Base-by-base conservation (phyloP, 2,888 invertebrate genomes). In the Perizoma affinitatum region DNA sequence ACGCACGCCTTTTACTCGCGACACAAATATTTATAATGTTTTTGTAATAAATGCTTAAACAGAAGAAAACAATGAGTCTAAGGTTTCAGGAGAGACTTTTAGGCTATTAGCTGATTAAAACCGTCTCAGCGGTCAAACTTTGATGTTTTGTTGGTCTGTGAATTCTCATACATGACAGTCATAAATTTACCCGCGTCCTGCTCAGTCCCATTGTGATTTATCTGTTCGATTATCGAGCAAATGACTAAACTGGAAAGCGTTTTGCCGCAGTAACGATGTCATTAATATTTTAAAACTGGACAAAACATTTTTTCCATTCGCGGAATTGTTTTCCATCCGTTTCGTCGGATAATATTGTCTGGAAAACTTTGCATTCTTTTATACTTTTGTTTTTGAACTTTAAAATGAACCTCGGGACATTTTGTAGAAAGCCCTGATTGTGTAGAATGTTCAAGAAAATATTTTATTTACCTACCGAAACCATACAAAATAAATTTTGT, bases 191-290 rank as follows among this genome's bases (percentile, higher is more conserved):
- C 79, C 76, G 75, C 75, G 74, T 76, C 78, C 80, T 78, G 82
- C 82, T 79, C 82, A 79, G 81, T 83, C 83, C 83, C 81, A 84
- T 84, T 85, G 82, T 87, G 82, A 89, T 86, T 85, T 82, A 87
- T 85, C 76, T 72, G 71, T 81, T 82, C 80, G 82, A 88, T 87
- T 87, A 87, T 83, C 78, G 80, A 77, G 72, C 73, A 78, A 84
- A 84, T 80, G 82, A 80, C 83, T 82, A 76, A 83, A 84, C 80
- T 80, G 75, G 78, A 75, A 78, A 82, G 68, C 79, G 74, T 79
- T 80, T 82, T 75, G 73, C 74, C 69, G 68, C 61, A 70, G 74
- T 84, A 80, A 85, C 78, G 78, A 80, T 72, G 74, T 79, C 80
- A 83, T 84, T 82, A 82, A 80, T 83, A 79, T 78, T 83, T 80